Evolutionary conservation across 1,140 invertebrate genomes (phyloP).

Genomic region (Colletes gigas): DNA sequence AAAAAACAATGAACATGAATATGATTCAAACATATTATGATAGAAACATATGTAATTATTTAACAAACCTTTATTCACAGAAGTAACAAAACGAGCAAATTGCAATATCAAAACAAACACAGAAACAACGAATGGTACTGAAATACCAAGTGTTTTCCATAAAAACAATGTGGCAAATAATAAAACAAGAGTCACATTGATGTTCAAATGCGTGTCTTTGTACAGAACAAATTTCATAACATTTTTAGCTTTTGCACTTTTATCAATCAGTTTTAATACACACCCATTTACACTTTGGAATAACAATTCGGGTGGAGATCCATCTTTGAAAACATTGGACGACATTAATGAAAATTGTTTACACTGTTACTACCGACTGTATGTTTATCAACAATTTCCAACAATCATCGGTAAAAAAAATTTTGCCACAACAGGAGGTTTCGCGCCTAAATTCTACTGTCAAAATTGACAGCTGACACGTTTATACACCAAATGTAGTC

Average conservation of each 20-base stretch:
- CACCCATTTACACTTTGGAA: constrained; percentile 62
- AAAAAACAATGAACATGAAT: background rate
- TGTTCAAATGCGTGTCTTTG: constrained; percentile 35
- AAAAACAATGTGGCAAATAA: constrained; percentile 27
- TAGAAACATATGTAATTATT: constrained; percentile 19
- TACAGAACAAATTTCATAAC: constrained; percentile 63
- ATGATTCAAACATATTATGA: background rate
- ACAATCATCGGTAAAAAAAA: background rate
- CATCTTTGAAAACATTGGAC: constrained; percentile 36
- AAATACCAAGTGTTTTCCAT: constrained; percentile 34
- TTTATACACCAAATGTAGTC: background rate
- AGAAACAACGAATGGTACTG: constrained; percentile 29
- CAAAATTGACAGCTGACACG: constrained; percentile 9
- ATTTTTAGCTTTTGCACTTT: constrained; percentile 35
- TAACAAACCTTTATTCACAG: constrained; percentile 57
- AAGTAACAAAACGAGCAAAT: constrained; percentile 45
- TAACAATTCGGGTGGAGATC: constrained; percentile 24
- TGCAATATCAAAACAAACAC: constrained; percentile 43
- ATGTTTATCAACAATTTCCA: background rate
- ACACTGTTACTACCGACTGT: background rate
- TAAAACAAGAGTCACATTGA: constrained; percentile 42
- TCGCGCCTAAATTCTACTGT: background rate
- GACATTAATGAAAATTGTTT: constrained; percentile 62
- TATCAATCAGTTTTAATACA: constrained; percentile 53
- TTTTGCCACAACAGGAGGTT: background rate